A percentile compares a stretch with the other conserved stretches of the same genome.
These are phyloP conservation scores for Macroramphosus scolopax DNA, from an alignment of 2,797 vertebrate genomes.

Conservation along the genomic window DNA sequence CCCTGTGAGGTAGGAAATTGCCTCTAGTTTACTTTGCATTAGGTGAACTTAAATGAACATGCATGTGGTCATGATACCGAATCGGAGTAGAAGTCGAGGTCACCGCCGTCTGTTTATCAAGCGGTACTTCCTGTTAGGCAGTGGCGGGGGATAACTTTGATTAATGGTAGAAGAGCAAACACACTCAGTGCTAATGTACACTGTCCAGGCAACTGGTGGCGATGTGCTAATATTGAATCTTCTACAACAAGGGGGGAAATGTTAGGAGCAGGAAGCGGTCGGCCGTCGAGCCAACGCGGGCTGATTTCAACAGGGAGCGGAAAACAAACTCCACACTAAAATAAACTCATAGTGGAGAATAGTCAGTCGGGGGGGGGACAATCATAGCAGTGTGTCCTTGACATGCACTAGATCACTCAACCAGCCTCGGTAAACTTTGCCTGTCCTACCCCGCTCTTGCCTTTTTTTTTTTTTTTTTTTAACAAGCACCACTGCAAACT, in stretches of 20 bases:
- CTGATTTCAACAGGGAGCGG: too few relatives aligned
- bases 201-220: slow-evolving; percentile 38
- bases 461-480: slow-evolving; percentile 30
- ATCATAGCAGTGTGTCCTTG: slow-evolving; percentile 59
- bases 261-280: slow-evolving; percentile 38
- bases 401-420: too few relatives aligned
- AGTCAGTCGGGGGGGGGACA: slow-evolving; percentile 47
- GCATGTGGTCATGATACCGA: background rate
- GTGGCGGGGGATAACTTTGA: slow-evolving; percentile 63
- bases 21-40: slow-evolving; percentile 28
- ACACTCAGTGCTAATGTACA: slow-evolving; percentile 68
- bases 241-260: slow-evolving; percentile 28
- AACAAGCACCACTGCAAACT: slow-evolving; percentile 53
- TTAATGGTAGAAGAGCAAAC: slow-evolving; percentile 76
- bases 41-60: slow-evolving; percentile 35
- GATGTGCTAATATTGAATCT: slow-evolving; percentile 72
- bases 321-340: too few relatives aligned
- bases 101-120: slow-evolving; percentile 61
- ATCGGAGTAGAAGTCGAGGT: slow-evolving; percentile 37
- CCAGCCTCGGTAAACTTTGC: slow-evolving; percentile 58
- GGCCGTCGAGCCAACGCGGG: too few relatives aligned
- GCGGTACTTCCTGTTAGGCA: slow-evolving; percentile 56
- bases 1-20: slow-evolving; percentile 15
- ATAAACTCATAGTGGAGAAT: slow-evolving; percentile 27
- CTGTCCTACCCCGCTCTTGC: slow-evolving; percentile 43